A percentile compares a stretch with the other conserved stretches of the same genome.
Evolutionary conservation across 1,140 invertebrate species (phyloP).

Genomic region (Sesamia nonagrioides): DNA sequence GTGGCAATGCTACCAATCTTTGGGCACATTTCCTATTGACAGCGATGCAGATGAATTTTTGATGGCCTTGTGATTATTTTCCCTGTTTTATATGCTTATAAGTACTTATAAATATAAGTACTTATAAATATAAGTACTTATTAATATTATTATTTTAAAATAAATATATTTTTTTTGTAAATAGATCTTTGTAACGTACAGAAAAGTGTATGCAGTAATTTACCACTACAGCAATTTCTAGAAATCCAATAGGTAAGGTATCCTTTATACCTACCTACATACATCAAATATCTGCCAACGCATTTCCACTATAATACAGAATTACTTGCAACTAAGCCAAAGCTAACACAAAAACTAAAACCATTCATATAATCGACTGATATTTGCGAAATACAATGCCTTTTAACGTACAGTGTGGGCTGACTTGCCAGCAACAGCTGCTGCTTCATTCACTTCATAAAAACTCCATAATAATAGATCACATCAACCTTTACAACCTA

Average conservation of each 20-base stretch:
- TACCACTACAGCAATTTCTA: not conserved
- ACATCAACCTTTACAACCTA: slow-evolving; percentile 9
- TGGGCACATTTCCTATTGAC: too few relatives aligned
- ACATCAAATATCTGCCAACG: slow-evolving; percentile 12
- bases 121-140: too few relatives aligned
- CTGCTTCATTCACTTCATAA: slow-evolving; percentile 63
- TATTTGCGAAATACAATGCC: slow-evolving; percentile 54
- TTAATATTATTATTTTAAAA: too few relatives aligned
- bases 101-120: too few relatives aligned
- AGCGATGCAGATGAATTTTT: too few relatives aligned
- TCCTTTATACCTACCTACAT: not conserved
- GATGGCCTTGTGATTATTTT: too few relatives aligned
- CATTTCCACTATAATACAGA: slow-evolving; percentile 27
- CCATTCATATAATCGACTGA: slow-evolving; percentile 50
- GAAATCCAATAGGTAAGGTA: not conserved
- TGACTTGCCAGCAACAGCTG: slow-evolving; percentile 54
- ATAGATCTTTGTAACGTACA: too few relatives aligned
- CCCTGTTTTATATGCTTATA: too few relatives aligned
- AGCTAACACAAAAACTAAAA: slow-evolving; percentile 29
- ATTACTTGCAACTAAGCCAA: slow-evolving; percentile 22
- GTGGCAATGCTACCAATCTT: too few relatives aligned
- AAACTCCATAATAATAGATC: slow-evolving; percentile 26
- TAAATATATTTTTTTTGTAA: too few relatives aligned
- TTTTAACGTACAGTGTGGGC: slow-evolving; percentile 53
- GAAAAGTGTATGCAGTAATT: not conserved